A percentile compares a stretch with the other conserved stretches of the same genome.
phyloP scores from a whole-genome alignment of 2,797 vertebrate species.

The Betta splendens region DNA sequence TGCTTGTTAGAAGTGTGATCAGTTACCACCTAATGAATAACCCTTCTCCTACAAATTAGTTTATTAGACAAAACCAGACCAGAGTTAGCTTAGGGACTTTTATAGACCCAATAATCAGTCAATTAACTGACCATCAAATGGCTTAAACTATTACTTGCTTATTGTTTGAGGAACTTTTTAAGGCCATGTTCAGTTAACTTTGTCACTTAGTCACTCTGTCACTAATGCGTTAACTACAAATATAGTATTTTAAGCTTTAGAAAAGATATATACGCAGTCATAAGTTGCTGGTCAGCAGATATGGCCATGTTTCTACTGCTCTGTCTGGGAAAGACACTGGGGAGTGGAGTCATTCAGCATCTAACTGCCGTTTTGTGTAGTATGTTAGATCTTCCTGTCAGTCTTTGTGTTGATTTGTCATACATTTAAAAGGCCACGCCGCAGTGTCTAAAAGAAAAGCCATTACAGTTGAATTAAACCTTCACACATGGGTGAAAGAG shows the following conservation, averaged over 20 bases:
- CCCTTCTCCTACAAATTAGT: too few species aligned
- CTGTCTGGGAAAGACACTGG: neutral
- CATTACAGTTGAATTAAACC: constrained; percentile 66
- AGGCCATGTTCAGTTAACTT: too few species aligned
- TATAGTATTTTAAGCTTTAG: neutral
- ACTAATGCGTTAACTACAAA: neutral
- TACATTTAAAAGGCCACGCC: constrained; percentile 29
- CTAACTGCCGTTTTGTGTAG: constrained; percentile 15
- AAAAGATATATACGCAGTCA: neutral
- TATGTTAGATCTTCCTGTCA: neutral
- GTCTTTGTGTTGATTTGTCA: constrained; percentile 27
- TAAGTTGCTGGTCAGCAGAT: neutral
- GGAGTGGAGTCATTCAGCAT: neutral
- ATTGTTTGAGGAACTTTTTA: too few species aligned
- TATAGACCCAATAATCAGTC: neutral
- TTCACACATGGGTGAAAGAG: constrained; percentile 72
- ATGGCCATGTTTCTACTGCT: neutral
- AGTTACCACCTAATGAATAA: too few species aligned
- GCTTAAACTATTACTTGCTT: too few species aligned
- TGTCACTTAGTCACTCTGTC: too few species aligned
- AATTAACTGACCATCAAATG: neutral
- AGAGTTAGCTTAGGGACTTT: neutral
- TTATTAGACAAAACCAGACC: neutral
- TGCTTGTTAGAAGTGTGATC: too few species aligned
- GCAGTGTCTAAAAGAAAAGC: constrained; percentile 50